Evolutionary conservation across 1,140 invertebrate genomes (phyloP).

Genomic region (Drusus annulatus): DNA sequence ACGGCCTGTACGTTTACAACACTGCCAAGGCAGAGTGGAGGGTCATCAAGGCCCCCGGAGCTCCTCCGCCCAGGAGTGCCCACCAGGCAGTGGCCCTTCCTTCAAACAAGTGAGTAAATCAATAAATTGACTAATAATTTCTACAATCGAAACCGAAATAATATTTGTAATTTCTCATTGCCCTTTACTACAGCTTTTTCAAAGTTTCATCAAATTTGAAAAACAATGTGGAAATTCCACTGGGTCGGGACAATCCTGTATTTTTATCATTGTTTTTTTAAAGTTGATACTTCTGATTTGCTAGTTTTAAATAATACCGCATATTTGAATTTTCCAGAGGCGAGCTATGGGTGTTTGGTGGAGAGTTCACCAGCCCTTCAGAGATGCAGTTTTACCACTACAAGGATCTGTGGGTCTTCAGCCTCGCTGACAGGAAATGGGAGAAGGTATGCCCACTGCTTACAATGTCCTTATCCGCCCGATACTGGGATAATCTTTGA

Average conservation of each 20-base stretch:
- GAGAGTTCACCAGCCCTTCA: constrained; percentile 91
- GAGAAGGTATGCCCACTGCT: constrained; percentile 77
- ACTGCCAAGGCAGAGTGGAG: constrained; percentile 87
- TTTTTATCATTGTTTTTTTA: no score
- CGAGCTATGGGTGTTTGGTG: constrained; percentile 90
- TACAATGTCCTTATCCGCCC: no score
- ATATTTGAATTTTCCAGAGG: constrained; percentile 70
- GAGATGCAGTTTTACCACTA: constrained; percentile 96
- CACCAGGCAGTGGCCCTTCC: constrained; percentile 87
- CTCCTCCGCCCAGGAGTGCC: constrained; percentile 88
- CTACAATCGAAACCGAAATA: background rate
- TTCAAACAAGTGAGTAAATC: constrained; percentile 71
- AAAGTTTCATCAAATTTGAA: no score
- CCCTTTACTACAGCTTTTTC: no score
- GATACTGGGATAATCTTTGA: no score
- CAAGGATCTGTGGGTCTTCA: constrained; percentile 92
- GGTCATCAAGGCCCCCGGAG: constrained; percentile 82
- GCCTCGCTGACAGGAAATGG: constrained; percentile 86
- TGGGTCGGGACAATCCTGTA: no score
- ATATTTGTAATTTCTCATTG: no score
- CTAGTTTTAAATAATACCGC: no score
- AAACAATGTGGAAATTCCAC: no score
- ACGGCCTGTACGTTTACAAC: constrained; percentile 89
- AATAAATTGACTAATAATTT: no score
- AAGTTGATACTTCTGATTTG: no score